These are phyloP conservation scores for Hermetia illucens DNA, from an alignment of 1,140 invertebrate species.

Conservation along the genomic window DNA sequence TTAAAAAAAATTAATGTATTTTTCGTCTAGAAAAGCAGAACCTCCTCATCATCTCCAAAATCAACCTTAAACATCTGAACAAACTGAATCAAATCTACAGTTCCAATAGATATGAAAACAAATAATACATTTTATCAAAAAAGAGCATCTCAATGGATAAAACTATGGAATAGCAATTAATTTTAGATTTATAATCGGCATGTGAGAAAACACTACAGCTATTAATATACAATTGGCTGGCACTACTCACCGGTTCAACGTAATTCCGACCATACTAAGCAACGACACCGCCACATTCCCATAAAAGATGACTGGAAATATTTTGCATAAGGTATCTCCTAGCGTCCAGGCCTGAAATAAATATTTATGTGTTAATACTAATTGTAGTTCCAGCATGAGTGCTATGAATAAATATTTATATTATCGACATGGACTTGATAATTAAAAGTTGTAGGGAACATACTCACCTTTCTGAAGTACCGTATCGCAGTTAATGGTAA, in stretches of 20 bases:
- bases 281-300: conserved; percentile 77
- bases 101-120: too few species aligned
- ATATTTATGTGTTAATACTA: not conserved
- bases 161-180: too few species aligned
- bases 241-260: conserved; percentile 73
- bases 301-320: conserved; percentile 82
- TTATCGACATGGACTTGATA: conserved; percentile 1
- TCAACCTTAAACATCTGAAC: too few species aligned
- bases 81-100: too few species aligned
- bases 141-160: too few species aligned
- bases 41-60: too few species aligned
- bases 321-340: conserved; percentile 60
- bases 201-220: too few species aligned
- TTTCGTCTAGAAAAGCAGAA: too few species aligned
- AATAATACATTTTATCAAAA: too few species aligned
- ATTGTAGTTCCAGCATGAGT: not conserved
- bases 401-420: conserved; percentile 8
- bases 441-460: not conserved
- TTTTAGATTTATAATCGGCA: too few species aligned
- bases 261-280: conserved; percentile 80
- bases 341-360: conserved; percentile 47
- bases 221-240: too few species aligned
- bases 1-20: too few species aligned
- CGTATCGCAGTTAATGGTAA: conserved; percentile 69
- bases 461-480: conserved; percentile 52